These are phyloP conservation scores for Plemyria rubiginata DNA, from an alignment of 2,888 invertebrate species.

Conservation along the genomic window DNA sequence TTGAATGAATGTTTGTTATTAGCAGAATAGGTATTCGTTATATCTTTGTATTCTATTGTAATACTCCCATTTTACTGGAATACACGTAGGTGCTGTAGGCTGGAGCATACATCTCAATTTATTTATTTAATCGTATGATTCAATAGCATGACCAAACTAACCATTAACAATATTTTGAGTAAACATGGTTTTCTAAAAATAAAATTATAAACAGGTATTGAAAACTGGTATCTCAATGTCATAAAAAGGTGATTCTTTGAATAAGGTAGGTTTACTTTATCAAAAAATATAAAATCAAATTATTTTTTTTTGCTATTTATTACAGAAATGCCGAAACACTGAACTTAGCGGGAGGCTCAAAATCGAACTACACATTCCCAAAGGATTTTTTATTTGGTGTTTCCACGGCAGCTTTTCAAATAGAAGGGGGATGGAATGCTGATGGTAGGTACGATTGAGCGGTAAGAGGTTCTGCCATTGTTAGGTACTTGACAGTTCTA, in stretches of 20 bases:
- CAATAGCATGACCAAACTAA: too few relatives aligned
- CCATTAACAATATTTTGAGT: background rate
- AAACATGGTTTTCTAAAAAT: background rate
- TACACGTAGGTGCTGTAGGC: too few relatives aligned
- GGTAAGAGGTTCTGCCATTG: too few relatives aligned
- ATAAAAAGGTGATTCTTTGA: slow-evolving; percentile 6
- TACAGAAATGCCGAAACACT: slow-evolving; percentile 63
- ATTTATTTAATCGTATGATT: too few relatives aligned
- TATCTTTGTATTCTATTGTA: too few relatives aligned
- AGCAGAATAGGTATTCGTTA: too few relatives aligned
- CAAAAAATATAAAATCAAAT: background rate
- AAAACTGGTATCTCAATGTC: slow-evolving; percentile 12
- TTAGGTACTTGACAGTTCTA: background rate
- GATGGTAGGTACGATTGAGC: slow-evolving; percentile 59
- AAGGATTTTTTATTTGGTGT: slow-evolving; percentile 85
- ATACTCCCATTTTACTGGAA: too few relatives aligned
- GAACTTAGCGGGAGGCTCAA: slow-evolving; percentile 70
- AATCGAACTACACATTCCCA: slow-evolving; percentile 80
- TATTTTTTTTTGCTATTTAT: slow-evolving; percentile 35
- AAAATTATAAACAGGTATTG: background rate
- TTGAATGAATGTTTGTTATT: too few relatives aligned
- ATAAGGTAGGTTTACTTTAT: background rate
- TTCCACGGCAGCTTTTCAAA: slow-evolving; percentile 86
- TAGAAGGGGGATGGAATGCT: slow-evolving; percentile 85
- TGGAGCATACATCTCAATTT: too few relatives aligned